Evolutionary conservation across 2,113 vertebrate species (phyloP).

Genomic region (Nycticryphes semicollaris): DNA sequence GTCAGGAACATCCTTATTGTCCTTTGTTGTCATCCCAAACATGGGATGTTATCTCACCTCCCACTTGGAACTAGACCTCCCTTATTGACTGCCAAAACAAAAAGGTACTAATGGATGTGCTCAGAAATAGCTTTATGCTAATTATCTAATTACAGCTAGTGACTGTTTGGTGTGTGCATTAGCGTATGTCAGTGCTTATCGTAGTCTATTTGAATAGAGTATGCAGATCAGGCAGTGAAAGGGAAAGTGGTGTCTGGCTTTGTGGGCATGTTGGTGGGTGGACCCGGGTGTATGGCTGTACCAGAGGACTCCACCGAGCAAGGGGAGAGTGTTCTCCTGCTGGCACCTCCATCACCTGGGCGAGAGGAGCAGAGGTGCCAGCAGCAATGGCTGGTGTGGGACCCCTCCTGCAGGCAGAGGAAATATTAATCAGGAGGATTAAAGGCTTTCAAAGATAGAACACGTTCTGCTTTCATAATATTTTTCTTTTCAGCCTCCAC

Average conservation of each 20-base stretch:
- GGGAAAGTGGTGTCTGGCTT: neutral
- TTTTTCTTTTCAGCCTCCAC: slow-evolving; percentile 5
- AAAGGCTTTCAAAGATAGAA: neutral
- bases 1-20: neutral
- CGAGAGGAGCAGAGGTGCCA: neutral
- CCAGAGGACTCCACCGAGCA: neutral
- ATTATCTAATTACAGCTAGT: neutral
- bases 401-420: neutral
- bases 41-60: neutral
- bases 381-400: neutral
- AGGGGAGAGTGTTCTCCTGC: neutral
- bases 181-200: neutral
- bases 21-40: neutral
- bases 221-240: neutral
- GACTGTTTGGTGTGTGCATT: neutral
- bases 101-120: neutral
- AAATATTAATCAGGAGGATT: neutral
- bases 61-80: neutral
- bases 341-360: neutral
- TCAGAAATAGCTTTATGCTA: neutral
- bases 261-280: neutral
- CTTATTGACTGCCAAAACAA: neutral
- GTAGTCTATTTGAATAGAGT: neutral
- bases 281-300: neutral
- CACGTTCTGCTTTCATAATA: neutral